Conservation (phyloP, 2,888 invertebrate genomes). For the Schrankia costaestrigalis region DNA sequence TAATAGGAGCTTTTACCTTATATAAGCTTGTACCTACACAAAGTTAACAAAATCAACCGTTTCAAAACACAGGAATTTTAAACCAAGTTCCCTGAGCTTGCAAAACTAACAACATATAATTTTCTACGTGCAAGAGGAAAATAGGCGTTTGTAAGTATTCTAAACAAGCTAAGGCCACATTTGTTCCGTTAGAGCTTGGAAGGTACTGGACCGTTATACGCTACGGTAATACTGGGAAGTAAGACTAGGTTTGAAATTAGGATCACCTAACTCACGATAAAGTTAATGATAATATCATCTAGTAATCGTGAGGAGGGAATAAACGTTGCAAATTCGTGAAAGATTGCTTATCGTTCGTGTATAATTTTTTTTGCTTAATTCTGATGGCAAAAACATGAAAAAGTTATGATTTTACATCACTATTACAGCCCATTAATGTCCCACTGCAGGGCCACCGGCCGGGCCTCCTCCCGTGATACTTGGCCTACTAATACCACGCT, state of each 20-base stretch:
- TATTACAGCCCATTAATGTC: no score
- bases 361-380: no score
- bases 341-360: no score
- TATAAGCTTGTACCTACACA: no score
- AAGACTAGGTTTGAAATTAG: constrained; percentile 23
- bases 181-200: constrained; percentile 23
- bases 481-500: no score
- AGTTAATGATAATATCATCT: constrained; percentile 19
- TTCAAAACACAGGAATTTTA: background rate
- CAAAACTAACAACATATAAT: constrained; percentile 26
- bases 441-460: no score
- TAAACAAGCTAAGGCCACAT: constrained; percentile 10
- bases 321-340: constrained; percentile 13
- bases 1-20: no score
- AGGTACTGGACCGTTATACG: constrained; percentile 38
- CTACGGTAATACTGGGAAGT: constrained; percentile 15
- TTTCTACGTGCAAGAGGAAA: constrained; percentile 37
- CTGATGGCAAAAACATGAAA: no score
- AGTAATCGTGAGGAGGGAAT: constrained; percentile 19
- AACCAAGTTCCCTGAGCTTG: no score
- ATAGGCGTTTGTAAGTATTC: constrained; percentile 43
- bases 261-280: constrained; percentile 19
- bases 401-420: no score
- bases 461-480: no score
- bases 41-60: no score